These are phyloP conservation scores for Oxycera nigricornis DNA, from an alignment of 2,888 invertebrate genomes.

Conservation along the genomic window DNA sequence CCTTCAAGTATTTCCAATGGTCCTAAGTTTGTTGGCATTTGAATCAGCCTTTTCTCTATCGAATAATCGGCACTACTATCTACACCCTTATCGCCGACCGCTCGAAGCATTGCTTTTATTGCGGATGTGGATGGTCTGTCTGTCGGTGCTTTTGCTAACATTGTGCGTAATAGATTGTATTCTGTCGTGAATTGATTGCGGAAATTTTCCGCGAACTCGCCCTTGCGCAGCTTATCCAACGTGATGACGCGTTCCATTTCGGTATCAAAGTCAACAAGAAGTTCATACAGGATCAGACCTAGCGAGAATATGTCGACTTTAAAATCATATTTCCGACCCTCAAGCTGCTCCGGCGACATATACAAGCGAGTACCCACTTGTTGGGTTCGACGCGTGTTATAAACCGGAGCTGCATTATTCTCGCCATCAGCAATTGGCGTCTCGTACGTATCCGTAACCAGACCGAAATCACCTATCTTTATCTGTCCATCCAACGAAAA, in stretches of 20 bases:
- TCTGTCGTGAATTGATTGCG: conserved; percentile 70
- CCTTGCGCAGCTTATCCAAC: conserved; percentile 70
- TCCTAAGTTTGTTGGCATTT: conserved; percentile 4
- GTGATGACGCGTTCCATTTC: conserved; percentile 85
- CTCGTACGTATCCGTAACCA: conserved; percentile 88
- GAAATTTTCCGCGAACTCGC: conserved; percentile 76
- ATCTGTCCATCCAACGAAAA: conserved; percentile 89
- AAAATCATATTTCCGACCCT: conserved; percentile 77
- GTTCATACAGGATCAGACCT: conserved; percentile 92
- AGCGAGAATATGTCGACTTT: conserved; percentile 96
- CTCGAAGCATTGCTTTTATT: conserved; percentile 59
- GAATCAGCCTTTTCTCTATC: background rate
- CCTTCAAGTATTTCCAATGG: background rate
- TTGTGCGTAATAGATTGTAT: conserved; percentile 73
- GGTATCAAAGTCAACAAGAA: conserved; percentile 87
- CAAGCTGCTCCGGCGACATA: conserved; percentile 96
- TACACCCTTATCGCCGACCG: background rate
- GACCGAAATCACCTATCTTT: conserved; percentile 97
- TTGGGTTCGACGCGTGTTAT: conserved; percentile 65
- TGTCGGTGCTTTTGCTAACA: conserved; percentile 78
- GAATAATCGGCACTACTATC: background rate
- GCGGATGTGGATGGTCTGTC: conserved; percentile 79
- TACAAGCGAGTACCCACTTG: conserved; percentile 89
- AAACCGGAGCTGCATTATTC: conserved; percentile 41
- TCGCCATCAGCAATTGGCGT: conserved; percentile 60